phyloP scores from a whole-genome alignment of 2,797 vertebrate species.

The Anableps anableps region DNA sequence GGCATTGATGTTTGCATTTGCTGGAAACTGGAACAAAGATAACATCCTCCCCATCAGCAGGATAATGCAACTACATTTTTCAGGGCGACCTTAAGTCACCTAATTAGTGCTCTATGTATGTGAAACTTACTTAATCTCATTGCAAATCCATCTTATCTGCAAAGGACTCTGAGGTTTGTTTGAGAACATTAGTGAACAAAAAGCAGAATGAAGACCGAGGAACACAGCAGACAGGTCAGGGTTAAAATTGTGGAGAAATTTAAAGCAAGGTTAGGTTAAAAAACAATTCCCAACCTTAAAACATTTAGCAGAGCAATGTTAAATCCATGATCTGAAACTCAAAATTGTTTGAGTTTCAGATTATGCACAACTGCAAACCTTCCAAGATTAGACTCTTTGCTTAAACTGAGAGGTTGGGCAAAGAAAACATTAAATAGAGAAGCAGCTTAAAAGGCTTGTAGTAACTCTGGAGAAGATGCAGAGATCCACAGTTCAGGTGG shows the following conservation, averaged over 20 bases:
- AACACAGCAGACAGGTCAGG: neutral
- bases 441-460: neutral
- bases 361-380: neutral
- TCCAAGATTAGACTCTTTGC: neutral
- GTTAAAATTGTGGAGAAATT: neutral
- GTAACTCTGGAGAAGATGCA: neutral
- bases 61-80: conserved; percentile 27
- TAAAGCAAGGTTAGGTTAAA: neutral
- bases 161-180: neutral
- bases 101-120: neutral
- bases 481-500: neutral
- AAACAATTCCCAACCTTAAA: neutral
- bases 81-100: neutral
- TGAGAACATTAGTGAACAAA: neutral
- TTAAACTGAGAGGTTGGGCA: neutral
- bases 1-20: conserved; percentile 13
- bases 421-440: neutral
- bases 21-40: conserved; percentile 22
- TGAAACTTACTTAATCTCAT: neutral
- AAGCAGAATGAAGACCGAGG: neutral
- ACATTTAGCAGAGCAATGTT: neutral
- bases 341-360: too few relatives aligned
- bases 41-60: conserved; percentile 18
- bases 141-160: neutral
- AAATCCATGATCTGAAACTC: neutral